Percentiles rank a stretch among this genome's conserved stretches.
Evolutionary conservation across 1,140 invertebrate genomes (phyloP).

Genomic region (Uloborus diversus): DNA sequence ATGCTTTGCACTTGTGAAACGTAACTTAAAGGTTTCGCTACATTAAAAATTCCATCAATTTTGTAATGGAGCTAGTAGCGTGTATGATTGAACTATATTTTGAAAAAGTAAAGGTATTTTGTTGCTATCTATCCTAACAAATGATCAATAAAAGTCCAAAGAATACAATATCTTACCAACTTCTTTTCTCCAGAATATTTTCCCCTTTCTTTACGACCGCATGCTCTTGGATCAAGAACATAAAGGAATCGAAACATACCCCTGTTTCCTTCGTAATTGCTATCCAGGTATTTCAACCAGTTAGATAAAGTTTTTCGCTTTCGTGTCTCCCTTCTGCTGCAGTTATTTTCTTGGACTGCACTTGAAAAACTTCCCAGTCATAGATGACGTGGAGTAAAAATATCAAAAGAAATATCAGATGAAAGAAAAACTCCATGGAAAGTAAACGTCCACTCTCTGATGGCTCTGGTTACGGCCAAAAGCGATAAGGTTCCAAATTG

Average conservation of each 20-base stretch:
- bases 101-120: no score
- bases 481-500: conserved; percentile 49
- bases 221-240: background rate
- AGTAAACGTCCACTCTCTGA: conserved; percentile 32
- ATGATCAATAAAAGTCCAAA: no score
- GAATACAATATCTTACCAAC: no score
- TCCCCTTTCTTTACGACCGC: no score
- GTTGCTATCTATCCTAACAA: no score
- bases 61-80: no score
- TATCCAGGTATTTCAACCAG: conserved; percentile 2
- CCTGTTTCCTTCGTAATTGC: conserved; percentile 7
- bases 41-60: no score
- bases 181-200: no score
- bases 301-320: conserved; percentile 3
- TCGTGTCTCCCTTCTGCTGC: background rate
- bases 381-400: conserved; percentile 31
- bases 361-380: conserved; percentile 31
- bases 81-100: no score
- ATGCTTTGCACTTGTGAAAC: no score
- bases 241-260: background rate
- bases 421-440: conserved; percentile 10
- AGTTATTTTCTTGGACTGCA: background rate
- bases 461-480: conserved; percentile 17
- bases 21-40: no score
- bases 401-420: conserved; percentile 20